Evolutionary conservation across 2,888 invertebrate genomes (phyloP), one percentile per base, ranked within the genome.

Genomic region (Thelaira solivaga): DNA sequence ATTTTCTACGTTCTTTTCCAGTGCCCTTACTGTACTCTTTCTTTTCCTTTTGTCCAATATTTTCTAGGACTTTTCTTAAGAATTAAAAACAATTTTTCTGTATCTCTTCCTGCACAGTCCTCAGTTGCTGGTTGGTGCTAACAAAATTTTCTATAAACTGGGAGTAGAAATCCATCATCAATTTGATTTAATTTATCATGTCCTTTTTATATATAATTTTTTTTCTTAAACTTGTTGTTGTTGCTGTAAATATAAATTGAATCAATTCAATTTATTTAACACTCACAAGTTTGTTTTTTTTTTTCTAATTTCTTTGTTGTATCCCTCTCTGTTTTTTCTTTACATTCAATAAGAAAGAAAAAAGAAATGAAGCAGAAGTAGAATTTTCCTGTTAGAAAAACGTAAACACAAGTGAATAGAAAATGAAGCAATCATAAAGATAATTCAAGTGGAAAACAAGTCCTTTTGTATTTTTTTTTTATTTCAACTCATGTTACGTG

Each of bases 361-460:
- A n/a, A n/a, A n/a, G n/a, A n/a, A n/a, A n/a, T n/a, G n/a, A n/a
- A n/a, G n/a, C n/a, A n/a, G n/a, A n/a, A n/a, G n/a, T n/a, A n/a
- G n/a, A n/a, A n/a, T n/a, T n/a, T n/a, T n/a, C n/a, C 16, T 31
- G 11, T 22, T 29, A 6, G 57, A 36, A 55, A 55, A 49, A 53
- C n/a, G 34, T n/a, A 34, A 6, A 29, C 11, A 51, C 22, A 45
- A 61, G 59, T 55, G 69, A 34, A 69, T 45, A 53, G 59, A 53
- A 75, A 75, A 76, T 76, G 69, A 80, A 83, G 82, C 82, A 83
- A 83, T 83, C 83, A 84, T 82, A 84, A 81, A 80, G 82, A 83
- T 81, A 84, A 83, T 80, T 84, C 82, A 81, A 84, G 84, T 83
- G 83, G 84, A 84, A 84, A 84, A 84, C 84, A 83, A 83, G 84